Conservation (phyloP, 2,888 invertebrate species). For the Isoperla grammatica region DNA sequence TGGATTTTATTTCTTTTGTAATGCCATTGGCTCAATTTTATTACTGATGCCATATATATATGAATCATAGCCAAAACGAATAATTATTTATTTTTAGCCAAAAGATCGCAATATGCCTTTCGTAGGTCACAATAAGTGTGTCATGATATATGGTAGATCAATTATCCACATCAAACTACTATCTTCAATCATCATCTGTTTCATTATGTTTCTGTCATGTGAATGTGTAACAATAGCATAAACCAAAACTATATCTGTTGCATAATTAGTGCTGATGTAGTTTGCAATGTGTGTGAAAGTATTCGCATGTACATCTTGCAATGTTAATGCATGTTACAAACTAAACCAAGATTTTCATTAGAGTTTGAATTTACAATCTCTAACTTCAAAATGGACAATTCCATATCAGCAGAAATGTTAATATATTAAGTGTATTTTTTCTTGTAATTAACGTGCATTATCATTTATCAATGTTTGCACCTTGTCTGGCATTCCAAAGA, state of each 20-base stretch:
- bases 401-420: no score
- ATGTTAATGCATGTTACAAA: constrained; percentile 23
- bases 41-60: no score
- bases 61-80: no score
- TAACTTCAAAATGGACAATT: no score
- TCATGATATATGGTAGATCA: no score
- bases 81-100: no score
- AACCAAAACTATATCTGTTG: neutral
- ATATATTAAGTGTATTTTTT: no score
- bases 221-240: neutral
- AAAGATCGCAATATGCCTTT: neutral
- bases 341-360: constrained; percentile 20
- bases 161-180: neutral
- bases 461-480: neutral
- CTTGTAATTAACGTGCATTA: neutral
- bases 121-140: neutral
- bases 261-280: neutral
- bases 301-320: constrained; percentile 18
- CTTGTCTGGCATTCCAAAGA: constrained; percentile 1
- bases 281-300: neutral
- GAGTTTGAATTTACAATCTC: neutral
- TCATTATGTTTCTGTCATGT: neutral
- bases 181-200: neutral
- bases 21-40: no score
- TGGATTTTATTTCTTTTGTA: no score